Evolutionary conservation across 1,140 invertebrate species (phyloP).

Genomic region (Drosophila kikkawai): DNA sequence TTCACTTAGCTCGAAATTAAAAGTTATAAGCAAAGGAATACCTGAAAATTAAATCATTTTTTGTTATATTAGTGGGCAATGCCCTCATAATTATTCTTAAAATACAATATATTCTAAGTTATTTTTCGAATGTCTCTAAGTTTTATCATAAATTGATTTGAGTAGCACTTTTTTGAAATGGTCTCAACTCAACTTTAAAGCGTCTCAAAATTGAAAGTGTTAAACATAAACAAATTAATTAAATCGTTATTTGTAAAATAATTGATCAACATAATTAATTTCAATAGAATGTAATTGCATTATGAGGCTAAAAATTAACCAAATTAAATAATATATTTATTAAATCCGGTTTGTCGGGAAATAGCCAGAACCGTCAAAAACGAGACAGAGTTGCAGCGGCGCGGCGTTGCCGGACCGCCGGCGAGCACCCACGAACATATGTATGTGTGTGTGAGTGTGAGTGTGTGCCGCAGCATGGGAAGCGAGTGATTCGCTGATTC

Average conservation of each 20-base stretch:
- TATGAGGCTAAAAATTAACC: background rate
- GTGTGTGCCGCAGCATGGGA: slow-evolving; percentile 76
- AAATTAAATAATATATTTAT: background rate
- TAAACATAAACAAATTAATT: background rate
- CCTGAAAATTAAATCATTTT: too few relatives aligned
- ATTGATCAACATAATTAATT: background rate
- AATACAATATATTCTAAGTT: too few relatives aligned
- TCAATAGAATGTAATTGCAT: background rate
- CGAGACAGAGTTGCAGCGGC: slow-evolving; percentile 50
- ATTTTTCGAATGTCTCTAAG: too few relatives aligned
- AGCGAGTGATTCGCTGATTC: slow-evolving; percentile 72
- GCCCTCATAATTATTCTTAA: too few relatives aligned
- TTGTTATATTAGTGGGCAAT: too few relatives aligned
- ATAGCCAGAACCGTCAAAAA: slow-evolving; percentile 18
- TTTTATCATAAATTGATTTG: too few relatives aligned
- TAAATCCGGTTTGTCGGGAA: background rate
- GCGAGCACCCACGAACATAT: slow-evolving; percentile 45
- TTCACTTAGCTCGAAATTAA: too few relatives aligned
- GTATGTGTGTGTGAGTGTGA: slow-evolving; percentile 46
- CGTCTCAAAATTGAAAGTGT: background rate
- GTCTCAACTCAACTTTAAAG: too few relatives aligned
- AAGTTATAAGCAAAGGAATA: too few relatives aligned
- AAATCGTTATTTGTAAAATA: background rate
- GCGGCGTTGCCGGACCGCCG: slow-evolving; percentile 37
- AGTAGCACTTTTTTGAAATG: too few relatives aligned